phyloP scores from a whole-genome alignment of 2,113 vertebrate species.

The Neodon shergylaensis region DNA sequence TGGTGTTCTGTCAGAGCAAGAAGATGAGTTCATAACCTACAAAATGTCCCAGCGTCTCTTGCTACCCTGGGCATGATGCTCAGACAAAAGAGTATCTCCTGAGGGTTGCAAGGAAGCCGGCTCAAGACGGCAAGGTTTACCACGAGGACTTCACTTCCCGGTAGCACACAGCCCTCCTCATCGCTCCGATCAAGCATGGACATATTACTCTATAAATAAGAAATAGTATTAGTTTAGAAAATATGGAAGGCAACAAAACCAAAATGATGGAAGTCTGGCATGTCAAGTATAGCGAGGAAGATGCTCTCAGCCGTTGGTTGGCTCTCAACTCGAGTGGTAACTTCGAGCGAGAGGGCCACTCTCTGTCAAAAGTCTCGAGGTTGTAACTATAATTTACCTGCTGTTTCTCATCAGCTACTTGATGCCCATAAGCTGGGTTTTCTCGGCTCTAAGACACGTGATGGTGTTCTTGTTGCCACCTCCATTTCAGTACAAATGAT shows the following conservation, averaged over 20 bases:
- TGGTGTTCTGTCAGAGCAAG: neutral
- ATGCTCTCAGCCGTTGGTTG: neutral
- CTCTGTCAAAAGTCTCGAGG: neutral
- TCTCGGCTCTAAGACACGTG: neutral
- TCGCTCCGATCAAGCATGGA: neutral
- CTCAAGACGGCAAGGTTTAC: neutral
- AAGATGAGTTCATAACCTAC: neutral
- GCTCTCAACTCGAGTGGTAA: neutral
- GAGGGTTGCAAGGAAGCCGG: neutral
- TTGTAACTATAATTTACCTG: neutral
- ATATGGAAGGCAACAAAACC: neutral
- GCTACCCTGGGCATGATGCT: neutral
- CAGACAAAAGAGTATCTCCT: neutral
- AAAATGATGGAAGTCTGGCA: neutral
- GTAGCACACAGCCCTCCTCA: neutral
- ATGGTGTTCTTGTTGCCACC: neutral
- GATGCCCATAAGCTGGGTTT: neutral
- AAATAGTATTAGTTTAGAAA: conserved; percentile 1
- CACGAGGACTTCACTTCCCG: neutral
- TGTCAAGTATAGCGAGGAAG: neutral
- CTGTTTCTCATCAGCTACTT: neutral
- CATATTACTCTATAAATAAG: neutral
- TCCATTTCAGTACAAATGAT: neutral
- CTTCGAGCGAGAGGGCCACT: neutral
- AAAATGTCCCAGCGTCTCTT: neutral